Conservation (phyloP, 2,113 vertebrate species). For the Panurus biarmicus region DNA sequence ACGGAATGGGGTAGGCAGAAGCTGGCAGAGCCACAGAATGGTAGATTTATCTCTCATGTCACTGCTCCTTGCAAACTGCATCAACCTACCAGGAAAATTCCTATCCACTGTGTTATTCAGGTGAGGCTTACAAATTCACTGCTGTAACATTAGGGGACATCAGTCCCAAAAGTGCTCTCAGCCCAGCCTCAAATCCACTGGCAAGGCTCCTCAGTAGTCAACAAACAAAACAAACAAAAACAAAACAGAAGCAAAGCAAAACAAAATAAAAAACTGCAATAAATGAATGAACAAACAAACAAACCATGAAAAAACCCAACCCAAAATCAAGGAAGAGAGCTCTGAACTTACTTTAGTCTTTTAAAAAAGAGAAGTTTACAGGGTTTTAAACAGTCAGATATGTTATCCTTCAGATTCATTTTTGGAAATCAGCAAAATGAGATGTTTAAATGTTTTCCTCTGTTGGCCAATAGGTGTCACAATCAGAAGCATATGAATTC, state of each 20-base stretch:
- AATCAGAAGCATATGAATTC: neutral
- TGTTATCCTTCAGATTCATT: neutral
- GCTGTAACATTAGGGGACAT: neutral
- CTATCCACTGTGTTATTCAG: neutral
- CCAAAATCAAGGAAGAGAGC: neutral
- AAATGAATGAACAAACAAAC: rapidly evolving
- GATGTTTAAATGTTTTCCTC: neutral
- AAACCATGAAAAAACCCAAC: neutral
- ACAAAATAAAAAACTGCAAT: neutral
- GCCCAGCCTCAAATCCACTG: neutral
- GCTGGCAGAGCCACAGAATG: neutral
- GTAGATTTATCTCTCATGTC: neutral
- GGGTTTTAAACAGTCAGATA: neutral
- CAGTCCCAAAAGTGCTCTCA: neutral
- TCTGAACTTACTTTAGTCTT: neutral
- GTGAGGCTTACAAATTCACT: neutral
- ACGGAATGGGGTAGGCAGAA: neutral
- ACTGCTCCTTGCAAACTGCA: neutral
- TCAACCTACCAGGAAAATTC: neutral
- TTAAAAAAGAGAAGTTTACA: neutral
- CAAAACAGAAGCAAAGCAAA: too few relatives aligned
- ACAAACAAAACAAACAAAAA: neutral
- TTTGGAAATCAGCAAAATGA: neutral
- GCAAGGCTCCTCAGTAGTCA: neutral
- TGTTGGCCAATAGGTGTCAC: neutral